Percentiles rank a stretch among this genome's conserved stretches.
Evolutionary conservation across 1,140 invertebrate species (phyloP).

Genomic region (Leptopilina boulardi): DNA sequence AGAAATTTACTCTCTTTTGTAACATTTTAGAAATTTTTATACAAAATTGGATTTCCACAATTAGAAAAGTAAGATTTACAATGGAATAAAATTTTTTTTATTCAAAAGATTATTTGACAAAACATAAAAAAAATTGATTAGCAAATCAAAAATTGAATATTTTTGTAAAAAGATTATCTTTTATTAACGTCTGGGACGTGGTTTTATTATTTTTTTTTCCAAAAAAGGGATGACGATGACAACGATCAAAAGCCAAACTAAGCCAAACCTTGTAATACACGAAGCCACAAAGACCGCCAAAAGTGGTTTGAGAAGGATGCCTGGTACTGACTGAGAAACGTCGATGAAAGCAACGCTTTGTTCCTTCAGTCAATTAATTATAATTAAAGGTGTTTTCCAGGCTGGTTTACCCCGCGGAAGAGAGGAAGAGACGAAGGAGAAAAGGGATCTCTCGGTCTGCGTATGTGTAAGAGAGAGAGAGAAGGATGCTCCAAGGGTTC

Average conservation of each 20-base stretch:
- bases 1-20: no score
- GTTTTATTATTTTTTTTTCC: not conserved
- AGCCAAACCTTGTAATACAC: slow-evolving; percentile 28
- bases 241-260: slow-evolving; percentile 33
- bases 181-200: no score
- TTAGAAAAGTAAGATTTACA: no score
- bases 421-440: not conserved
- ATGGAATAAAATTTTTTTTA: no score
- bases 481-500: slow-evolving; percentile 54
- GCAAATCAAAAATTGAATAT: no score
- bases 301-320: slow-evolving; percentile 37
- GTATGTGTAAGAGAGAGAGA: not conserved
- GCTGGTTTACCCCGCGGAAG: slow-evolving; percentile 42
- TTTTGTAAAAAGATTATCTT: no score
- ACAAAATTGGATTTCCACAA: no score
- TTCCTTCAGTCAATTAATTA: slow-evolving; percentile 63
- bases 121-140: no score
- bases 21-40: no score
- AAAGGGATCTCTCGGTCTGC: not conserved
- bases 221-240: slow-evolving; percentile 16
- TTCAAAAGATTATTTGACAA: no score
- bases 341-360: slow-evolving; percentile 52
- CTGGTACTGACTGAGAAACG: slow-evolving; percentile 28
- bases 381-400: slow-evolving; percentile 61
- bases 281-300: slow-evolving; percentile 30